These are phyloP conservation scores for Himalopsyche tibetana DNA, from an alignment of 2,888 invertebrate genomes.

Conservation along the genomic window DNA sequence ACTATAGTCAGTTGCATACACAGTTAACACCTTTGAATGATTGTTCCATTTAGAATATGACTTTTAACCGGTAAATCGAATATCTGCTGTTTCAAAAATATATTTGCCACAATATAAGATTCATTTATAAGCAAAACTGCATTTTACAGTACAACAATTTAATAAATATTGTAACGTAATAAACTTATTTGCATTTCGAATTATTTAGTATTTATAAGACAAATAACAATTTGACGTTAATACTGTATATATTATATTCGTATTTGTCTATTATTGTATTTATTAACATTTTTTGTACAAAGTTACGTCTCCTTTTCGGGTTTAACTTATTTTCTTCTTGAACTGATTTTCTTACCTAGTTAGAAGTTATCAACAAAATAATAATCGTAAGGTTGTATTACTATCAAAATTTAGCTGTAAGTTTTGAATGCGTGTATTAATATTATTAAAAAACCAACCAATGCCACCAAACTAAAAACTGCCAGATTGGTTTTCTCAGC, in stretches of 20 bases:
- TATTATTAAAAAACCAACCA: background rate
- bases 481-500: background rate
- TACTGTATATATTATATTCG: background rate
- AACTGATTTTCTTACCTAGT: constrained; percentile 35
- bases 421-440: background rate
- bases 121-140: too few species aligned
- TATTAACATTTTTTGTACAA: background rate
- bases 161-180: too few species aligned
- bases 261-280: background rate
- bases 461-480: background rate
- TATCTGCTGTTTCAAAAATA: too few species aligned
- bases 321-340: background rate
- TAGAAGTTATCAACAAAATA: constrained; percentile 28
- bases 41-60: too few species aligned
- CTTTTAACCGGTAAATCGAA: too few species aligned
- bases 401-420: constrained; percentile 7
- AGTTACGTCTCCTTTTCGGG: background rate
- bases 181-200: background rate
- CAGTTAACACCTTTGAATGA: too few species aligned
- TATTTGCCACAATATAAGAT: too few species aligned
- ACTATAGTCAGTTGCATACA: too few species aligned
- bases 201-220: too few species aligned
- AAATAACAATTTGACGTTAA: background rate
- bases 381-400: background rate
- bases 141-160: too few species aligned